Evolutionary conservation across 2,797 vertebrate genomes (phyloP).

Genomic region (Echiichthys vipera): DNA sequence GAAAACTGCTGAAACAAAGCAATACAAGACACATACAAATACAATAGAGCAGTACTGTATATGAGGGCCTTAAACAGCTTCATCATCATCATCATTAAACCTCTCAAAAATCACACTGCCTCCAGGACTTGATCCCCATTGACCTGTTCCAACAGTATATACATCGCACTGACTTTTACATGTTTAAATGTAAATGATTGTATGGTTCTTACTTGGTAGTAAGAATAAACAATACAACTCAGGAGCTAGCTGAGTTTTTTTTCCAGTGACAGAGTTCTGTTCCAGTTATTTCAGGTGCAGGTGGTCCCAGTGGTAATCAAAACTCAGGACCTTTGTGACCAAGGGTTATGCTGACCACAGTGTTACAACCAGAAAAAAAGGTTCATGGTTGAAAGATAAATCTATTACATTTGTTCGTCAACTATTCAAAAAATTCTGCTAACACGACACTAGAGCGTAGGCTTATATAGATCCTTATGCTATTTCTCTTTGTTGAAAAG

Average conservation of each 20-base stretch:
- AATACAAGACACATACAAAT: no score
- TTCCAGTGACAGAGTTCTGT: not conserved
- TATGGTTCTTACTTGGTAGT: not conserved
- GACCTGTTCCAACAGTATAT: not conserved
- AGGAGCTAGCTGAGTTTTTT: not conserved
- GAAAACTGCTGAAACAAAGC: no score
- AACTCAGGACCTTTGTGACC: slow-evolving; percentile 9
- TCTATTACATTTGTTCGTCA: slow-evolving; percentile 19
- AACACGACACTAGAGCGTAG: not conserved
- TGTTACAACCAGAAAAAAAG: not conserved
- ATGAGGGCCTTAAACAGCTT: not conserved
- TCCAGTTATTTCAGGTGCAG: not conserved
- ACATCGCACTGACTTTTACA: not conserved
- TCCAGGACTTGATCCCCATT: not conserved
- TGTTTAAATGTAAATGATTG: not conserved
- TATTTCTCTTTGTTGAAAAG: slow-evolving; percentile 15
- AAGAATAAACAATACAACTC: not conserved
- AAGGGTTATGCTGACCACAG: slow-evolving; percentile 28
- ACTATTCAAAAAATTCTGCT: slow-evolving; percentile 24
- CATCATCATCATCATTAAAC: no score
- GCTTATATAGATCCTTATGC: not conserved
- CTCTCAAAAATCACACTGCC: not conserved
- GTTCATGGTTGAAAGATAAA: slow-evolving; percentile 25
- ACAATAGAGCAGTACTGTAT: no score
- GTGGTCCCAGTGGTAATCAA: slow-evolving; percentile 19